Base-by-base conservation (phyloP, 2,888 invertebrate genomes). In the Cryptophagus acutangulus region DNA sequence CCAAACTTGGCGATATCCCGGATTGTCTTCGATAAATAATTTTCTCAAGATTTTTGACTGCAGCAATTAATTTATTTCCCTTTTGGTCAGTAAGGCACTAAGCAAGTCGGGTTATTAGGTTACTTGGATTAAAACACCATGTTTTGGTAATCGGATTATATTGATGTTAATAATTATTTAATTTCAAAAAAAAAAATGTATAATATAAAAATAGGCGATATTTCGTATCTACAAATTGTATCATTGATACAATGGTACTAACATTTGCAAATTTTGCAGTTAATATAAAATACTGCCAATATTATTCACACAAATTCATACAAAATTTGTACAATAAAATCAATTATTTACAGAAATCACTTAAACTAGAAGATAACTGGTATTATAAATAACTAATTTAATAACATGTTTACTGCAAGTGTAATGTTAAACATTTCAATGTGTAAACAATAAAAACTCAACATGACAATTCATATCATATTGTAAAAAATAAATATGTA, bases 191-290 rank as follows among this genome's bases (percentile, higher is more conserved):
- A n/a, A n/a, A n/a, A n/a, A n/a, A n/a, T n/a, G n/a, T n/a, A n/a
- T n/a, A n/a, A n/a, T n/a, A n/a, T n/a, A n/a, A n/a, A n/a, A n/a
- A n/a, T n/a, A n/a, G n/a, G n/a, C n/a, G n/a, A n/a, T n/a, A n/a
- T n/a, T n/a, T n/a, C n/a, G n/a, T n/a, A n/a, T n/a, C n/a, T n/a
- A 33, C 12, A 33, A 28, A n/a, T 28, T 35, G 24, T 45, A 50
- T 48, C 57, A 56, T 58, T 55, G 56, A 61, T 58, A 55, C 57
- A 59, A 57, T 58, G 52, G 50, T 55, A 58, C 51, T 49, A 44
- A 44, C 40, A 31, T 10, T 28, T 6, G 5, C 13, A 28, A 5
- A 28, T 10, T 5, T 10, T 6, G 41, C 43, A 55, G 59, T 59
- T 61, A 61, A 61, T 59, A 50, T 61, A 62, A 61, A 58, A 49